Evolutionary conservation across 64 coral and sea anemone genomes (phyloP), one percentile per base, ranked within the genome.

Genomic region (Dendrophyllia cribrosa): DNA sequence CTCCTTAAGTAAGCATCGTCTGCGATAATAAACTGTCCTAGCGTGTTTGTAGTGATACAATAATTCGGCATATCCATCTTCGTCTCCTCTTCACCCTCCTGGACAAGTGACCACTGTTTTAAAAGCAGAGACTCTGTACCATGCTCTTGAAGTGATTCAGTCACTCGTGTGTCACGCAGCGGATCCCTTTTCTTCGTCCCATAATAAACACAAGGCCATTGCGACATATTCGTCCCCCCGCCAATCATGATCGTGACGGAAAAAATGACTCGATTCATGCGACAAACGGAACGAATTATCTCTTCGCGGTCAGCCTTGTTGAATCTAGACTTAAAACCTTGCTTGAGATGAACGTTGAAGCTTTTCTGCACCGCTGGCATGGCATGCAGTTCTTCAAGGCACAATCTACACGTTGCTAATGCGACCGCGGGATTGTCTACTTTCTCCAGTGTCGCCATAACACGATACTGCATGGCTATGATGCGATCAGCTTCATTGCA

Each of bases 401-500:
- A 95, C 51, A 72, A 47, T 69, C 64, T 86, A 58, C 93, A 95
- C 26, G 81, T 26, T 2, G 26, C 65, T 56, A 86, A 14, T 26
- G 58, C 58, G 2, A 53, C 20, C 51, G 47, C n/a, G 2, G 79
- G 88, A 74, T 86, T 65, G 34, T 90, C 93, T 34, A 90, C n/a
- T 69, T 83, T 87, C 20, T 81, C 76, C 10, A 94, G 51, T 74
- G 24, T 56, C 12, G 71, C 47, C 13, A 93, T 72, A n/a, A 88
- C 72, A 22, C 91, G 72, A 17, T 88, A 65, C 45, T 82, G 79
- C 45, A 70, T 62, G 20, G 92, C 92, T 5, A 94, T 48, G 15
- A 94, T 74, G 20, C 92, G 23, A 72, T 94, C 92, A 5, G 23
- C 78, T 83, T 93, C 75, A 58, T 93, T 93, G 70, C 75, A 88